These are phyloP conservation scores for Strigops habroptila DNA, from an alignment of 2,113 vertebrate species.

Conservation along the genomic window DNA sequence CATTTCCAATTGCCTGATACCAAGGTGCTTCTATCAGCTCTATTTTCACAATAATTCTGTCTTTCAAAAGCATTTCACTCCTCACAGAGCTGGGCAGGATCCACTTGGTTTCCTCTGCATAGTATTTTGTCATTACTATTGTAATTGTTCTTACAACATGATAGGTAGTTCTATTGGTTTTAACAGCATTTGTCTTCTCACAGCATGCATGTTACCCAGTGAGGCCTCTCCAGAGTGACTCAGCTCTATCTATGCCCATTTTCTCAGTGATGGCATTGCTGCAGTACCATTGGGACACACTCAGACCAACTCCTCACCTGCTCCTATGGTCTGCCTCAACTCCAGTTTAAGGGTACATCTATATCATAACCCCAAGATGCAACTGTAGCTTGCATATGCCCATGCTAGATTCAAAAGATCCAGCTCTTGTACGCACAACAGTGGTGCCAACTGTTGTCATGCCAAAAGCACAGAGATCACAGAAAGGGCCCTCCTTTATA, in stretches of 20 bases:
- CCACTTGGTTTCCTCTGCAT: neutral
- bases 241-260: neutral
- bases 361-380: neutral
- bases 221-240: neutral
- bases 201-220: neutral
- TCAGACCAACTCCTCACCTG: neutral
- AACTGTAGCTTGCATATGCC: neutral
- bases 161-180: neutral
- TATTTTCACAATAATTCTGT: neutral
- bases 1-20: neutral
- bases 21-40: neutral
- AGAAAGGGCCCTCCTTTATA: neutral
- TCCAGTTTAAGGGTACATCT: neutral
- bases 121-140: neutral
- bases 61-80: neutral
- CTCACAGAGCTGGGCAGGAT: neutral
- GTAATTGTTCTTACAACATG: neutral
- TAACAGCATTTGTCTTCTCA: neutral
- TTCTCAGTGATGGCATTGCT: neutral
- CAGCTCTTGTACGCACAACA: neutral
- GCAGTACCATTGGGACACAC: neutral
- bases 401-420: neutral
- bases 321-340: neutral
- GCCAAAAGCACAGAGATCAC: neutral
- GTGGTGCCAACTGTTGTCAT: neutral